A percentile compares a stretch with the other conserved stretches of the same genome.
phyloP scores from a whole-genome alignment of 1,140 invertebrate species.

The Brachionus angularis region DNA sequence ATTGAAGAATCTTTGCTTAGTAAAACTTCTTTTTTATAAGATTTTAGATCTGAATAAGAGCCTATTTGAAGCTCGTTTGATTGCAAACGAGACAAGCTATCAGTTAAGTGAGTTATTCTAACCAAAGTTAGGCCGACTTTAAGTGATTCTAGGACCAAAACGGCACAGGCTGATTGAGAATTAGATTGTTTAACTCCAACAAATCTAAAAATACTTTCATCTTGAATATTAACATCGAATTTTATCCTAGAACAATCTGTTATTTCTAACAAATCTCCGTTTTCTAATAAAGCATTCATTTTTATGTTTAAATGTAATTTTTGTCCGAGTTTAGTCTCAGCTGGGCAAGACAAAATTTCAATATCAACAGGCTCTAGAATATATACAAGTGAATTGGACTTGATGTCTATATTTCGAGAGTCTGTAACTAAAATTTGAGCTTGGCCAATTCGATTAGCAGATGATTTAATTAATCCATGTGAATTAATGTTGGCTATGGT shows the following conservation, averaged over 20 bases:
- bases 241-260: slow-evolving; percentile 3
- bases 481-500: neutral
- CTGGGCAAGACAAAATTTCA: slow-evolving; percentile 16
- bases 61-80: neutral
- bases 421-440: slow-evolving; percentile 3
- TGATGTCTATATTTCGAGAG: slow-evolving; percentile 1
- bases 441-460: slow-evolving; percentile 8
- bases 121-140: neutral
- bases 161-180: neutral
- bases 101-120: no score
- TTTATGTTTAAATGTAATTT: slow-evolving; percentile 23
- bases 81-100: no score
- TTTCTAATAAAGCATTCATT: neutral
- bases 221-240: neutral
- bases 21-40: neutral
- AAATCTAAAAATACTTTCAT: slow-evolving; percentile 1
- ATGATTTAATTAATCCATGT: neutral
- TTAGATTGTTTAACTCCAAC: neutral
- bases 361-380: slow-evolving; percentile 3
- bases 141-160: neutral
- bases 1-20: neutral
- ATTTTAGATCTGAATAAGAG: slow-evolving; percentile 1
- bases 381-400: neutral
- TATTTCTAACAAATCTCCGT: neutral
- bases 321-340: neutral